Evolutionary conservation across 1,140 invertebrate species (phyloP).

Genomic region (Goniozus legneri): DNA sequence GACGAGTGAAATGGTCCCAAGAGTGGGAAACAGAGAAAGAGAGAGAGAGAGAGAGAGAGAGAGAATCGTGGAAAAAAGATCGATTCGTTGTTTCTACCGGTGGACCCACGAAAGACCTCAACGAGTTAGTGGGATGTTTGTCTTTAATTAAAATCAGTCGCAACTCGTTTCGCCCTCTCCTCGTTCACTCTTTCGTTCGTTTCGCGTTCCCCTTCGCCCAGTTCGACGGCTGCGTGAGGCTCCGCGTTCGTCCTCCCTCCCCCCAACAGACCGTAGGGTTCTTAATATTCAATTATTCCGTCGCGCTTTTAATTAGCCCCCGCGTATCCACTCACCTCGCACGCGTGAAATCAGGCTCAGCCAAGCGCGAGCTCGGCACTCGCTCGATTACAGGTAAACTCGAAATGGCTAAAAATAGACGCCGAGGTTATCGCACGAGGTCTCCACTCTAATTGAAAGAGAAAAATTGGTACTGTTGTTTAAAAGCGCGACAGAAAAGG

Average conservation of each 20-base stretch:
- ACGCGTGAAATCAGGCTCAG: no score
- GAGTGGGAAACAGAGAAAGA: neutral
- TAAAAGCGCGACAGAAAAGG: no score
- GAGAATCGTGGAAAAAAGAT: constrained; percentile 10
- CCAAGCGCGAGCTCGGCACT: no score
- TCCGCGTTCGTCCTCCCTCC: constrained; percentile 13
- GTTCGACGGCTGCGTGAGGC: no score
- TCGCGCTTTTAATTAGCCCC: constrained; percentile 42
- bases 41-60: constrained; percentile 14
- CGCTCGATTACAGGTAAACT: no score
- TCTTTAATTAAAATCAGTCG: constrained; percentile 50
- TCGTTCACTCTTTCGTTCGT: neutral
- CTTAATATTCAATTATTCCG: constrained; percentile 52
- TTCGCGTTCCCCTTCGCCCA: no score
- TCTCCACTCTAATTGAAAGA: no score
- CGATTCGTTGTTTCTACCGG: constrained; percentile 32
- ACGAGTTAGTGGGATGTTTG: constrained; percentile 42
- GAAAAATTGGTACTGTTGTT: no score
- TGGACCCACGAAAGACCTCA: constrained; percentile 29
- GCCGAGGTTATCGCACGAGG: no score
- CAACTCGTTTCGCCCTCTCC: constrained; percentile 26
- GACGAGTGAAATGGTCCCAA: neutral
- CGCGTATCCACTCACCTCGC: constrained; percentile 6
- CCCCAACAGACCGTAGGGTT: constrained; percentile 33
- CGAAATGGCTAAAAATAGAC: no score